Percentiles rank a stretch among this genome's conserved stretches.
Evolutionary conservation across 2,113 vertebrate species (phyloP).

Genomic region (pig (Sus scrofa)): DNA sequence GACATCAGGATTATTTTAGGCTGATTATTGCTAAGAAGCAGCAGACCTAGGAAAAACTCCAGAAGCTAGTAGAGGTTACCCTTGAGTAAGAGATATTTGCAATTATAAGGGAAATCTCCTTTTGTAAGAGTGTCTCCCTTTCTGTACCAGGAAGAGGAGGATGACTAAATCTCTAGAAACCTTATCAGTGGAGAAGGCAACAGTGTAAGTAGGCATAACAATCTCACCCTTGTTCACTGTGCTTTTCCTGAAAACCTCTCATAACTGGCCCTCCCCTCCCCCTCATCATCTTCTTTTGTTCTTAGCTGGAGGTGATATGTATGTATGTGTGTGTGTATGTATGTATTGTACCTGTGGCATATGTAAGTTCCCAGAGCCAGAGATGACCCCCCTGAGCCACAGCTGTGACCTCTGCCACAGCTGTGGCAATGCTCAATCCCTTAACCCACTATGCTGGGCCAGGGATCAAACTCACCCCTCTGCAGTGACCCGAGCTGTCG

Average conservation of each 20-base stretch:
- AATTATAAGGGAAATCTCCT: neutral
- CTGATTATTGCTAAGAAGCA: neutral
- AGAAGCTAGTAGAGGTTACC: neutral
- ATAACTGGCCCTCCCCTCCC: neutral
- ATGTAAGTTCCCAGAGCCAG: too few relatives aligned
- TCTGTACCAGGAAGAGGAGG: neutral
- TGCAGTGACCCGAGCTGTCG: too few relatives aligned
- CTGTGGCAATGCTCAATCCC: too few relatives aligned
- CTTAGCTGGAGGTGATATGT: neutral
- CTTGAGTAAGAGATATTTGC: neutral
- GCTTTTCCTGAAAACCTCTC: neutral
- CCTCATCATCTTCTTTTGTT: neutral
- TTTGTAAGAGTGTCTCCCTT: neutral
- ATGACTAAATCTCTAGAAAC: neutral
- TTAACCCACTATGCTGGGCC: too few relatives aligned
- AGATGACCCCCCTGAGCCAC: too few relatives aligned
- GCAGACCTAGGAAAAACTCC: neutral
- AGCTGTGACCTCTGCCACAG: too few relatives aligned
- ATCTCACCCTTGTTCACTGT: neutral
- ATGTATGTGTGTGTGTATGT: too few relatives aligned
- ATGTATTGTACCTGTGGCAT: too few relatives aligned
- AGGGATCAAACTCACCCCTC: too few relatives aligned
- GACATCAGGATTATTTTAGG: neutral
- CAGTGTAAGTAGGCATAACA: neutral
- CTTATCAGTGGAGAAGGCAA: neutral